These are phyloP conservation scores for Gobius niger DNA, from an alignment of 2,113 vertebrate species.

Conservation along the genomic window DNA sequence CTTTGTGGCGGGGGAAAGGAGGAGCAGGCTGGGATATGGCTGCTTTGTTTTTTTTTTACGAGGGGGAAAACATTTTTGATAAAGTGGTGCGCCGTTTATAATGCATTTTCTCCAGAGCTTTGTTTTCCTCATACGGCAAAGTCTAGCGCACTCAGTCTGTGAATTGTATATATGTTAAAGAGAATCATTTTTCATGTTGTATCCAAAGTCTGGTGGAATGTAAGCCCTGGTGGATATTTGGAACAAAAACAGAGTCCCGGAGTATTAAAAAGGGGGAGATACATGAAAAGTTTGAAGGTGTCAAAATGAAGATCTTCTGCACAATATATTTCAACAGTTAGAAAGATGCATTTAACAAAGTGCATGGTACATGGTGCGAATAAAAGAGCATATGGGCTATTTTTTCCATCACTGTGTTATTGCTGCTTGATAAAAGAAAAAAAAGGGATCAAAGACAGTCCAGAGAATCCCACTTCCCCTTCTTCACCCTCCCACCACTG, in stretches of 20 bases:
- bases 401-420: too few relatives aligned
- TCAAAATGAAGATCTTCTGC: not conserved
- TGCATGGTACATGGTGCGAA: too few relatives aligned
- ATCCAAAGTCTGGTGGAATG: conserved; percentile 41
- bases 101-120: conserved; percentile 59
- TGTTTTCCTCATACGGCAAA: conserved; percentile 46
- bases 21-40: conserved; percentile 35
- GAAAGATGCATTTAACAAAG: conserved; percentile 1
- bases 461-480: conserved; percentile 16
- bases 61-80: conserved; percentile 52
- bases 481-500: conserved; percentile 24
- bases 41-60: conserved; percentile 63
- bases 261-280: not conserved
- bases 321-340: not conserved
- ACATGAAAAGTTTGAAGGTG: conserved; percentile 2
- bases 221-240: conserved; percentile 19
- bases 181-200: conserved; percentile 20
- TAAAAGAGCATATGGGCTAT: too few relatives aligned
- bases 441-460: conserved; percentile 19
- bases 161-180: conserved; percentile 44
- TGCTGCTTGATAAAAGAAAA: conserved; percentile 26
- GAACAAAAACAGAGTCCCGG: conserved; percentile 17
- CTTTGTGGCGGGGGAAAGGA: conserved; percentile 57
- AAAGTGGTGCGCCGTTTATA: conserved; percentile 67
- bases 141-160: conserved; percentile 33